Percentiles rank a stretch among this genome's conserved stretches.
Evolutionary conservation across 1,140 invertebrate species (phyloP).

Genomic region (Amphibalanus amphitrite): DNA sequence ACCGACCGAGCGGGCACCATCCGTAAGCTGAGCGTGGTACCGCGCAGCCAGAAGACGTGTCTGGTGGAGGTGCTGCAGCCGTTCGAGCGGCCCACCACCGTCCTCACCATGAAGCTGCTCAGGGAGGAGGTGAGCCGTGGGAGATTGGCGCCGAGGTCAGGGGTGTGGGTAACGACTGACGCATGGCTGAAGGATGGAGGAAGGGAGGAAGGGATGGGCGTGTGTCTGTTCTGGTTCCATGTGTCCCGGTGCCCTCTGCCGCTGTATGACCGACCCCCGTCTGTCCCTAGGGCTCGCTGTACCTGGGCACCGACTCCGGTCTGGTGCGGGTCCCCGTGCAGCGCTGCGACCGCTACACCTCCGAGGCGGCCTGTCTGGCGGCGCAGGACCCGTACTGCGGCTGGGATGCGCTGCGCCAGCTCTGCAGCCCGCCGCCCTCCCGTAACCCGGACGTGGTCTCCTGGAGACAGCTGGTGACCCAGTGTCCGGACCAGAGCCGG

Average conservation of each 20-base stretch:
- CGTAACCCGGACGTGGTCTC: conserved; percentile 38
- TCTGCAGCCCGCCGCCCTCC: conserved; percentile 46
- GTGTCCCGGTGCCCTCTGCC: too few relatives aligned
- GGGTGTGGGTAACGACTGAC: too few relatives aligned
- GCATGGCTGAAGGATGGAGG: too few relatives aligned
- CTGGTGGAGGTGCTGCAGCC: conserved; percentile 68
- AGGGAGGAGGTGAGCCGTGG: conserved; percentile 45
- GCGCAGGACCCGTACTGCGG: conserved; percentile 87
- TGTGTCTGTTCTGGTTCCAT: too few relatives aligned
- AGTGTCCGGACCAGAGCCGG: conserved; percentile 36
- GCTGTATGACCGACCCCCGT: too few relatives aligned
- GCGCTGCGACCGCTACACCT: conserved; percentile 53
- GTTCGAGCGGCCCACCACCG: conserved; percentile 32
- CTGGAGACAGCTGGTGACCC: conserved; percentile 52
- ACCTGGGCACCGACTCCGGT: conserved; percentile 52
- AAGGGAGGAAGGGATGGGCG: too few relatives aligned
- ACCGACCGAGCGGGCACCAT: conserved; percentile 29
- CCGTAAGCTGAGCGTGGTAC: conserved; percentile 59
- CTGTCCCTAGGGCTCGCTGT: conserved; percentile 47
- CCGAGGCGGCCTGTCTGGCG: conserved; percentile 50
- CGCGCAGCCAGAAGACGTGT: conserved; percentile 47
- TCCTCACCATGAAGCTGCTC: conserved; percentile 54
- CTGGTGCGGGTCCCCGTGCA: conserved; percentile 52
- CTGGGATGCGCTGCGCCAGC: conserved; percentile 57
- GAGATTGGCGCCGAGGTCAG: too few relatives aligned